phyloP scores from a whole-genome alignment of 2,113 vertebrate species.

The Scomber japonicus region DNA sequence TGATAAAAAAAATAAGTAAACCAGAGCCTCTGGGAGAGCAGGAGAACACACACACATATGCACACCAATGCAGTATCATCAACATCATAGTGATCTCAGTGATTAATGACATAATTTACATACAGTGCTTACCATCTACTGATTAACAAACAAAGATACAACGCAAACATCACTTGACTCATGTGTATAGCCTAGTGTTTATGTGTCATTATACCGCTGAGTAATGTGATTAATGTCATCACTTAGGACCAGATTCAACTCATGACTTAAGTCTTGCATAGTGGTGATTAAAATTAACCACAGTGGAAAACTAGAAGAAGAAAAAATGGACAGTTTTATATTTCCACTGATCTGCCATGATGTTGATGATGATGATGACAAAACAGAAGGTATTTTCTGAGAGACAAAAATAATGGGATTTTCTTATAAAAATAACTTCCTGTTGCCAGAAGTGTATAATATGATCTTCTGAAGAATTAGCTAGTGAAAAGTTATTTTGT shows the following conservation, averaged over 20 bases:
- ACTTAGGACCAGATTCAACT: constrained; percentile 33
- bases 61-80: constrained; percentile 14
- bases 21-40: not conserved
- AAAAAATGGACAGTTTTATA: not conserved
- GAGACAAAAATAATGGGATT: not conserved
- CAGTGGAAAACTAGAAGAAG: not conserved
- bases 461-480: not conserved
- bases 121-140: constrained; percentile 49
- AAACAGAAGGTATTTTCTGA: not conserved
- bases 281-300: constrained; percentile 43
- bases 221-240: constrained; percentile 55
- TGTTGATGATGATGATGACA: not conserved
- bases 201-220: constrained; percentile 43
- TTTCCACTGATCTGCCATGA: not conserved
- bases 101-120: constrained; percentile 58
- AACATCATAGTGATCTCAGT: constrained; percentile 34
- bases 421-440: not conserved
- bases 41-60: not conserved
- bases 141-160: constrained; percentile 60
- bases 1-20: constrained; percentile 29
- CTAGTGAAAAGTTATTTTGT: not conserved
- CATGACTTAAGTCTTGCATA: constrained; percentile 29
- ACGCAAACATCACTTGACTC: constrained; percentile 45
- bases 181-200: constrained; percentile 37
- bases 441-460: not conserved